Evolutionary conservation across 23 tunicate genomes (phyloP).

Genomic region (Halocynthia aurantium): DNA sequence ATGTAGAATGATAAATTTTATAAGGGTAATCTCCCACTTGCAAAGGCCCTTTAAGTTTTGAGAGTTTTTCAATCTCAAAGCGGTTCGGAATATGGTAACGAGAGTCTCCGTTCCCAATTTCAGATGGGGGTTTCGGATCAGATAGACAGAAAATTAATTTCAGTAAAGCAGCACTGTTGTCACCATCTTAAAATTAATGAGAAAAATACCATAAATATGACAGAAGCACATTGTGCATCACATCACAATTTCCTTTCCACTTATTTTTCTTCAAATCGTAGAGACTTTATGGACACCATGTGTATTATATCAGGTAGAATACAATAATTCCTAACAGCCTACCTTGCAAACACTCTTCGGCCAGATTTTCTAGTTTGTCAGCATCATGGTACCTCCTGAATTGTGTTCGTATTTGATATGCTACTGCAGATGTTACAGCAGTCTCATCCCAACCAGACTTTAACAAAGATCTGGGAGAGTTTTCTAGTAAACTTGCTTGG

Average conservation of each 20-base stretch:
- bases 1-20: too few species aligned
- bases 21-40: too few species aligned
- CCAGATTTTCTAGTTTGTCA: constrained; percentile 14
- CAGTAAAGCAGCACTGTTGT: too few species aligned
- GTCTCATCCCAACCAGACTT: constrained; percentile 5
- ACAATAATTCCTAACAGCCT: not conserved
- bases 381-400: constrained; percentile 16
- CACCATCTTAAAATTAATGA: too few species aligned
- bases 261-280: too few species aligned
- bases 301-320: not conserved
- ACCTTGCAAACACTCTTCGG: constrained; percentile 3
- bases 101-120: too few species aligned
- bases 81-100: too few species aligned
- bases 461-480: constrained; percentile 7
- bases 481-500: not conserved
- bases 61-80: too few species aligned
- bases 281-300: too few species aligned
- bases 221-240: constrained; percentile 7
- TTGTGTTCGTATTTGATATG: constrained; percentile 16
- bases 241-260: not conserved
- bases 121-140: too few species aligned
- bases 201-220: constrained; percentile 5
- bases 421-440: constrained; percentile 12
- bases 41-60: too few species aligned
- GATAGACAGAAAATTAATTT: too few species aligned